A percentile compares a stretch with the other conserved stretches of the same genome.
Conservation (phyloP, 2,113 vertebrate species). For the Oenanthe oenanthe region DNA sequence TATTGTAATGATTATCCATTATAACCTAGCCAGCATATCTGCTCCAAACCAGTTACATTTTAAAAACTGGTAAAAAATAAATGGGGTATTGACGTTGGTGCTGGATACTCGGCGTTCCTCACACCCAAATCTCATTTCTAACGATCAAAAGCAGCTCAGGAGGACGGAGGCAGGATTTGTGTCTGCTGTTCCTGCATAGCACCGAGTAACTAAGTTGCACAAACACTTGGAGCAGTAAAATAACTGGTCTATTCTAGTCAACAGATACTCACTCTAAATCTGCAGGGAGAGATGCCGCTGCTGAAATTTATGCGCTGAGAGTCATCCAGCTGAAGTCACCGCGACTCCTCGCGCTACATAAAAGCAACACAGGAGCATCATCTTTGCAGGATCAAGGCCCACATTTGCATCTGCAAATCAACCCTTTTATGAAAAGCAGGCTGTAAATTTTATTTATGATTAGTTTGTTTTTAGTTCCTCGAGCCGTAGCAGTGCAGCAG, state of each 20-base stretch:
- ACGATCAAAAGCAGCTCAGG: neutral
- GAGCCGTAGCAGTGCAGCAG: neutral
- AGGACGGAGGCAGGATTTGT: neutral
- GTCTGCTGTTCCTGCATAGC: neutral
- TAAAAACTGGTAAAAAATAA: neutral
- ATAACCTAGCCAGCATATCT: neutral
- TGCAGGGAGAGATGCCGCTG: neutral
- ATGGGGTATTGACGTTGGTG: neutral
- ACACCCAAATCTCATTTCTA: neutral
- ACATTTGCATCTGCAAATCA: slow-evolving; percentile 14
- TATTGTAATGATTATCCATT: neutral
- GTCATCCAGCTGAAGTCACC: slow-evolving; percentile 14
- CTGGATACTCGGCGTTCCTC: neutral
- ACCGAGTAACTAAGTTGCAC: neutral
- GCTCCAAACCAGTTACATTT: neutral
- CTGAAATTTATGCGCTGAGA: slow-evolving; percentile 10
- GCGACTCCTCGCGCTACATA: neutral
- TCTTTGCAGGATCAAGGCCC: neutral
- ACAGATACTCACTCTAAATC: neutral
- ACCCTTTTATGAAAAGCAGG: neutral
- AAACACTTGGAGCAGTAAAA: neutral
- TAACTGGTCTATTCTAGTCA: neutral
- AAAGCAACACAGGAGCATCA: neutral
- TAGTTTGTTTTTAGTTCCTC: neutral
- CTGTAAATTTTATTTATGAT: neutral